Base-by-base conservation (phyloP, 2,797 vertebrate species). In the Oreochromis grahami region DNA sequence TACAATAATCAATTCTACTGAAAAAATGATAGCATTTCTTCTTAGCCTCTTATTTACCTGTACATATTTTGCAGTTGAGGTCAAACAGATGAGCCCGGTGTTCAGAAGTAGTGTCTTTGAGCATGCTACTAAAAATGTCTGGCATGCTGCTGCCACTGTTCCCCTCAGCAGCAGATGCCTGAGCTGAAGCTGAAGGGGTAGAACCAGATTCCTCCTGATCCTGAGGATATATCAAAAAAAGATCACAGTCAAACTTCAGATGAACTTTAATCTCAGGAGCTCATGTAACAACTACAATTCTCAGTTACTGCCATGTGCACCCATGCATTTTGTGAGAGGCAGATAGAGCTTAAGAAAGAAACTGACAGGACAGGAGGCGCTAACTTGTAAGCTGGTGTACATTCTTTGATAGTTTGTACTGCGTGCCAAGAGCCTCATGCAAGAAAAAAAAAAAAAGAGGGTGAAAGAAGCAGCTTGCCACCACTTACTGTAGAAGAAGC, bases 61-160 rank as follows among this genome's bases (percentile, higher is more conserved):
- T 99, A 88, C 99, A 99, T 81, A 99, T 99, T 95, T 98, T 99
- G 96, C 99, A 99, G 94, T 99, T 99, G 41, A 99, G 96, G 89
- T 99, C 99, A 94, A 99, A 99, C 3, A 99, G 96, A 86, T 99
- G 99, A 65, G 98, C 98, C 65, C 97, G 96, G 92, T 99, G 99
- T 87, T 99, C 97, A 83, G 97, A 91, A 1, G 98, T 99, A 0
- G 99, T 99, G 92, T 99, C 99, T 91, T 98, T 98, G 70, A 99
- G 94, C 98, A 99, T 99, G 84, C 92, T 97, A 87, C 97, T 98
- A 83, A 99, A 97, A 87, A 98, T 93, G 12, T 99, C 98, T 0
- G 96, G 95, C 86, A 97, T 90, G 12, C 94, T 96, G 77, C 86
- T 84, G 84, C 81, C 82, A 51, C 84, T 58, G 83, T 90, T 93